A percentile compares a stretch with the other conserved stretches of the same genome.
These are phyloP conservation scores for Alosa alosa DNA, from an alignment of 2,113 vertebrate genomes.

Conservation along the genomic window DNA sequence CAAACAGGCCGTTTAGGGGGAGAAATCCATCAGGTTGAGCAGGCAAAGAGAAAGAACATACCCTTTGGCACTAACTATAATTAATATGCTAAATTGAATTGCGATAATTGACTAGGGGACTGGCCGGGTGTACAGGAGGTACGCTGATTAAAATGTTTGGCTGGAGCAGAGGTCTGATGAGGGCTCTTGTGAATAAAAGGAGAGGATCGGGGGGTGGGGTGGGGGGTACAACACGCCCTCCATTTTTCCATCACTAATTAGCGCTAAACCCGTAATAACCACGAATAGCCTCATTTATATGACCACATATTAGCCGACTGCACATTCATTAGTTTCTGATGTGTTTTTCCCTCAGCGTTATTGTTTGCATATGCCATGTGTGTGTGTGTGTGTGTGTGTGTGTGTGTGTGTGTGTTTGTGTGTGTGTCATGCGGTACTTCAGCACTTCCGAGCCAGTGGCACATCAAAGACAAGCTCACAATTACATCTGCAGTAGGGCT, in stretches of 20 bases:
- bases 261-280: slow-evolving; percentile 68
- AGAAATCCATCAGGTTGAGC: slow-evolving; percentile 52
- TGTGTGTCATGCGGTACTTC: not conserved
- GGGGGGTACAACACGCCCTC: slow-evolving; percentile 62
- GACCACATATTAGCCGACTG: slow-evolving; percentile 62
- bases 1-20: slow-evolving; percentile 50
- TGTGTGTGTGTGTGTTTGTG: not conserved
- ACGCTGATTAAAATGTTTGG: slow-evolving; percentile 75
- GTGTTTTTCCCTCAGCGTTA: slow-evolving; percentile 46
- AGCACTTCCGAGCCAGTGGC: not conserved
- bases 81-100: slow-evolving; percentile 78
- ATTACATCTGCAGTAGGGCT: not conserved
- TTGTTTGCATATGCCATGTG: slow-evolving; percentile 42
- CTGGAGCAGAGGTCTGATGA: slow-evolving; percentile 65
- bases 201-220: slow-evolving; percentile 57
- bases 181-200: slow-evolving; percentile 67
- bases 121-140: slow-evolving; percentile 67
- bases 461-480: not conserved
- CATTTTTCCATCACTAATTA: slow-evolving; percentile 73
- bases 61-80: slow-evolving; percentile 69
- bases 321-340: slow-evolving; percentile 68
- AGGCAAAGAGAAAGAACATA: slow-evolving; percentile 59
- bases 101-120: slow-evolving; percentile 73
- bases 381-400: not conserved
- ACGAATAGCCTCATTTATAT: slow-evolving; percentile 71